Percentiles rank a stretch among this genome's conserved stretches.
These are phyloP conservation scores for Galaxias olidus DNA, from an alignment of 2,797 vertebrate species.

Conservation along the genomic window DNA sequence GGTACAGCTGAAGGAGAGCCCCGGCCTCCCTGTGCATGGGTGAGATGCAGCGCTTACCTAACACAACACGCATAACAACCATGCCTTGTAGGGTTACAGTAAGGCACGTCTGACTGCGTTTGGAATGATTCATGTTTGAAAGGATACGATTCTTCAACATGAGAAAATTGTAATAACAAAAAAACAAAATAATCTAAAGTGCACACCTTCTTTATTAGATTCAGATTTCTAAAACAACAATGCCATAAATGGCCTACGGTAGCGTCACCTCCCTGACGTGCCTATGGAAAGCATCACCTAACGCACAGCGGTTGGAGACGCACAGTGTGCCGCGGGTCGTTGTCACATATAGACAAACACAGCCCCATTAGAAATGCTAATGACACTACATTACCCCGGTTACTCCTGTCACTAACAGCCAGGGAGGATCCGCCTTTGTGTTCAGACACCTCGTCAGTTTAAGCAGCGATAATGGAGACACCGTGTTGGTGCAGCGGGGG, in stretches of 20 bases:
- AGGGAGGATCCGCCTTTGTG: conserved; percentile 40
- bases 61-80: background rate
- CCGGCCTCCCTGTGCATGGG: background rate
- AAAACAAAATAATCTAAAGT: too few relatives aligned
- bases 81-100: conserved; percentile 5
- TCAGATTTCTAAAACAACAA: too few relatives aligned
- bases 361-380: conserved; percentile 53
- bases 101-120: too few relatives aligned
- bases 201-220: too few relatives aligned
- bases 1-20: conserved; percentile 7
- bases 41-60: conserved; percentile 17
- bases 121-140: too few relatives aligned
- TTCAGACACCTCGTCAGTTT: conserved; percentile 63
- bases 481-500: conserved; percentile 42
- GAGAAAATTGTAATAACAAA: too few relatives aligned
- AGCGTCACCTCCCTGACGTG: too few relatives aligned
- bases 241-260: too few relatives aligned
- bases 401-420: conserved; percentile 54
- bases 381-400: conserved; percentile 48
- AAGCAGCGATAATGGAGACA: conserved; percentile 67
- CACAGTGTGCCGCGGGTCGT: conserved; percentile 31
- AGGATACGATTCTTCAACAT: too few relatives aligned
- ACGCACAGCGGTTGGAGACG: conserved; percentile 32
- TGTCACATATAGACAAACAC: conserved; percentile 53
- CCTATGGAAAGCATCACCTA: background rate